phyloP scores from a whole-genome alignment of 2,113 vertebrate species.

The Hydrochoerus hydrochaeris region DNA sequence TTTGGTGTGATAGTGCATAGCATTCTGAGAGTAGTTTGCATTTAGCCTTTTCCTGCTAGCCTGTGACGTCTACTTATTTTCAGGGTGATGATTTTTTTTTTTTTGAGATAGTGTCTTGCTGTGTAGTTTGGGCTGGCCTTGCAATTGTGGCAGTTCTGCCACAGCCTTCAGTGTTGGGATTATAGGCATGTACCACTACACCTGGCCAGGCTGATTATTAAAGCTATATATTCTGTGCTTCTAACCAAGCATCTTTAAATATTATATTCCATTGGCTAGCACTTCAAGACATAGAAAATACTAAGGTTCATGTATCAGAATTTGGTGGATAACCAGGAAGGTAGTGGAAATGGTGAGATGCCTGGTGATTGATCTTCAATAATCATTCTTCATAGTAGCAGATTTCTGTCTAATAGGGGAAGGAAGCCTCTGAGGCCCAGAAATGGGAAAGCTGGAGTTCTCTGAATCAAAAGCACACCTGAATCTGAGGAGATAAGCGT shows the following conservation, averaged over 20 bases:
- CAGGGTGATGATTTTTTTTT: background rate
- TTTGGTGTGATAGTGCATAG: background rate
- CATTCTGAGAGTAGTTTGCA: background rate
- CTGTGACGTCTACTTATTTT: conserved; percentile 27
- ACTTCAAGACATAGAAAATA: background rate
- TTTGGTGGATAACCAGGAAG: conserved; percentile 38
- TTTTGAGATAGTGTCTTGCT: background rate
- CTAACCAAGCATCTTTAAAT: conserved; percentile 26
- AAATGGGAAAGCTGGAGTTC: background rate
- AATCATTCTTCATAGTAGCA: conserved; percentile 18
- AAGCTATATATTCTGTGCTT: background rate
- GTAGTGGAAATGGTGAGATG: background rate
- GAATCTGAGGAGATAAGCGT: background rate
- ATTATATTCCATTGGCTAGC: background rate
- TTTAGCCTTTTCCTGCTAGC: conserved; percentile 25
- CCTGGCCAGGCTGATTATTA: background rate
- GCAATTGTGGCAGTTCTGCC: background rate
- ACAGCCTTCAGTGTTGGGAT: background rate
- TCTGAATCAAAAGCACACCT: background rate
- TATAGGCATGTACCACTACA: background rate
- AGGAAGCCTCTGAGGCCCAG: conserved; percentile 33
- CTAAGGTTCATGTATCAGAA: conserved; percentile 21
- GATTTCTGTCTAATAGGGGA: conserved; percentile 34
- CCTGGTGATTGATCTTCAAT: background rate
- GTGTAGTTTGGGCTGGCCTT: background rate